Base-by-base conservation (phyloP, 2,888 invertebrate genomes). In the Iphiclides podalirius region DNA sequence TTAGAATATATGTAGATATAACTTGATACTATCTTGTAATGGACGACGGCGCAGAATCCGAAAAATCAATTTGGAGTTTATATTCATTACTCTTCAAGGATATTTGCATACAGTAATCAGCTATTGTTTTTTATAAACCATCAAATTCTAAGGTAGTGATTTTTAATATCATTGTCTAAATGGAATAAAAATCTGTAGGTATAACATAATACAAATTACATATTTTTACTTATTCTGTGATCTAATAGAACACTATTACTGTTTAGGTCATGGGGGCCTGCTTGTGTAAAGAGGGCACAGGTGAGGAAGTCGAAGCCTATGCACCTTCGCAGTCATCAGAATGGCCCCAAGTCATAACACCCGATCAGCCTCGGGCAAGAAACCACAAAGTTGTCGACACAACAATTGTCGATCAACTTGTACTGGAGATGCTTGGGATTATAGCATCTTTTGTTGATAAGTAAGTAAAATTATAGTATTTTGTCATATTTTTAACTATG, bases 391-490 rank as follows among this genome's bases (percentile, higher is more conserved):
- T 73, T 1, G 57, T 70, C 67, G 66, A 90, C 86, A 35, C 85
- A 71, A 54, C 79, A 76, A 45, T 92, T 6, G 68, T 95, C 14
- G 95, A 95, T 70, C 90, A 91, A 53, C 90, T 97, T 40, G 94
- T 97, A 13, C 81, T 95, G 43, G 95, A 97, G 72, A 95, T 96
- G 11, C 82, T 97, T 16, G 90, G 91, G 44, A 91, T 95, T 28
- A 95, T 97, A 54, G 92, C 95, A 49, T 93, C 94, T 2, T 91
- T 96, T 52, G 95, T 96, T 49, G 96, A 96, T 79, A 96, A 95
- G 81, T 81, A 64, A 93, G 89, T 60, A 1, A 16, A 35, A 35
- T 36, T 43, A 37, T 35, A 20, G 20, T 11, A 23, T 23, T 20
- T n/a, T 41, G 9, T 16, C 12, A 20, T 1, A 11, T 12, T 26